These are phyloP conservation scores for Drosophila rellima DNA, from an alignment of 2,888 invertebrate species.

Conservation along the genomic window DNA sequence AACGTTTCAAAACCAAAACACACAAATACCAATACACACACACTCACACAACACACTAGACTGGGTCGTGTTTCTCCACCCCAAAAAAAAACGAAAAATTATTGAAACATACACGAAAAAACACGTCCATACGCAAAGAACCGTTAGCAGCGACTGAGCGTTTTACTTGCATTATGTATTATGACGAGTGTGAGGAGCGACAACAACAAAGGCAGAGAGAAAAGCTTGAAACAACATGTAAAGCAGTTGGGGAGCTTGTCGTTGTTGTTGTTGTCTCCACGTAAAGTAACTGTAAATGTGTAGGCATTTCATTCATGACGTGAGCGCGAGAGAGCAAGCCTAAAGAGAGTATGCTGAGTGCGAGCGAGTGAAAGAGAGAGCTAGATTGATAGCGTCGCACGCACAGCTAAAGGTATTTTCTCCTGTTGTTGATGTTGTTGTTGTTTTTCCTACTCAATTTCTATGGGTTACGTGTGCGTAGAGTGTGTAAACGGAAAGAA, in stretches of 20 bases:
- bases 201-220: slow-evolving; percentile 31
- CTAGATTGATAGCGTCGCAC: slow-evolving; percentile 59
- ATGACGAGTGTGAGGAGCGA: slow-evolving; percentile 47
- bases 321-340: slow-evolving; percentile 29
- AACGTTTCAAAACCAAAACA: slow-evolving; percentile 66
- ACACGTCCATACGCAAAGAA: slow-evolving; percentile 86
- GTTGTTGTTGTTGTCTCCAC: slow-evolving; percentile 43
- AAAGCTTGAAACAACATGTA: slow-evolving; percentile 60
- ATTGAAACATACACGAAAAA: slow-evolving; percentile 40
- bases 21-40: slow-evolving; percentile 61
- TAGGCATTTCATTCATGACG: slow-evolving; percentile 78
- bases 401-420: slow-evolving; percentile 60
- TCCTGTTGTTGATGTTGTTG: slow-evolving; percentile 15
- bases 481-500: slow-evolving; percentile 22
- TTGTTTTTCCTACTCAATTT: slow-evolving; percentile 19
- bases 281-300: slow-evolving; percentile 78
- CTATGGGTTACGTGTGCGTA: slow-evolving; percentile 70
- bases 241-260: slow-evolving; percentile 56
- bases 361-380: slow-evolving; percentile 10
- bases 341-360: slow-evolving; percentile 1
- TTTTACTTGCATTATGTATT: slow-evolving; percentile 50
- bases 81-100: slow-evolving; percentile 23
- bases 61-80: slow-evolving; percentile 31
- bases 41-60: slow-evolving; percentile 27
- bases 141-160: slow-evolving; percentile 84